Evolutionary conservation across 2,888 invertebrate species (phyloP).

Genomic region (Dendrolimus houi): DNA sequence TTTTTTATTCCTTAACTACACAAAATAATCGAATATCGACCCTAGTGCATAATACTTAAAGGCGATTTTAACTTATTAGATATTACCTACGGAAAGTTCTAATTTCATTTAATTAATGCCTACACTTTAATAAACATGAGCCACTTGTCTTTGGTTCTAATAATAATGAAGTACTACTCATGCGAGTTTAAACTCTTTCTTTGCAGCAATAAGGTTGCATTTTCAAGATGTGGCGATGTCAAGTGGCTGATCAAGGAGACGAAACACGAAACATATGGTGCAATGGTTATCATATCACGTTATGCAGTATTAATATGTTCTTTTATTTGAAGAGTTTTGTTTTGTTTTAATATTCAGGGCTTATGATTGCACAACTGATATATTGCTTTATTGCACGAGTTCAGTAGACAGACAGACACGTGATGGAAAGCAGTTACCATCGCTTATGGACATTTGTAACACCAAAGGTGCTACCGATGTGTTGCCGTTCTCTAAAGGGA

Average conservation of each 20-base stretch:
- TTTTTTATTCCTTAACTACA: background rate
- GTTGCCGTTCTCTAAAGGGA: too few relatives aligned
- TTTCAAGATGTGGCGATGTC: background rate
- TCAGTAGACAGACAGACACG: too few relatives aligned
- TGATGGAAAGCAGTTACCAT: too few relatives aligned
- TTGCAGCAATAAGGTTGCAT: background rate
- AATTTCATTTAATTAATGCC: constrained; percentile 35
- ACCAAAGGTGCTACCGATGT: too few relatives aligned
- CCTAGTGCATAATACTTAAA: background rate
- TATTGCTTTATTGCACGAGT: too few relatives aligned
- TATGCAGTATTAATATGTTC: background rate
- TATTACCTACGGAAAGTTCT: constrained; percentile 10
- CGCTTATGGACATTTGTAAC: too few relatives aligned
- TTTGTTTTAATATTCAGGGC: too few relatives aligned
- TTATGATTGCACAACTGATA: too few relatives aligned
- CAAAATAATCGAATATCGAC: background rate
- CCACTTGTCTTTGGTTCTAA: constrained; percentile 25
- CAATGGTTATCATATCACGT: background rate
- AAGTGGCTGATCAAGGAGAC: background rate
- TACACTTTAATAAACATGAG: constrained; percentile 29
- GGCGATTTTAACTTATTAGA: background rate
- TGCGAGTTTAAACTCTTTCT: background rate
- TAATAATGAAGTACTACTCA: background rate
- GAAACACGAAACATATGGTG: background rate
- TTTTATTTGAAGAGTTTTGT: too few relatives aligned